Base-by-base conservation (phyloP, 1,140 invertebrate genomes). In the Caenorhabditis inopinata region DNA sequence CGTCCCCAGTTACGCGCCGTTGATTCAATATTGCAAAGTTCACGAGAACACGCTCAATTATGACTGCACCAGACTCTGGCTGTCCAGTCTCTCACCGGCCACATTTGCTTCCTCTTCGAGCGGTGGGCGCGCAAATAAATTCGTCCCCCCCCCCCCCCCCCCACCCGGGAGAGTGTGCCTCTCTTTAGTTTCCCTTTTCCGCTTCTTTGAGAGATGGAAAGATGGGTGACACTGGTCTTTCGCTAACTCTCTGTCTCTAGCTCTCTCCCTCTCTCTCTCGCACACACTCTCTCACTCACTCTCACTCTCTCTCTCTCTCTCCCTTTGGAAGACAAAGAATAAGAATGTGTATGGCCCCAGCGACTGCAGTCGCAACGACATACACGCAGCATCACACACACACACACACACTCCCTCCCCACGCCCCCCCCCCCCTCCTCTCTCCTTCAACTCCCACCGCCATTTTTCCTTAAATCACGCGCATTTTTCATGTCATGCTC, bases 21-120 rank as follows among this genome's bases (percentile, higher is more conserved):
- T 58, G 51, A 29, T 58, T 58, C 51, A 58, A 58, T 58, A 58
- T 29, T 21, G 51, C 51, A 58, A 58, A 58, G 51, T 58, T 58
- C 51, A 58, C 51, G 32, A 58, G 51, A 58, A 58, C 51, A 58
- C 51, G 32, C 25, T 32, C 51, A 58, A 5, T n/a, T 18, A 47
- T 7, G 14, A n/a, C 14, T 51, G 11, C 48, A 9, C n/a, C 48
- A n/a, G 9, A 12, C 38, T 42, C 38, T 42, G 38, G 38, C 38
- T 14, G 38, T 42, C 38, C 14, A n/a, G 46, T 51, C 48, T 23
- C 48, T 51, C 3, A 4, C 48, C 48, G 21, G 38, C n/a, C n/a
- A n/a, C n/a, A n/a, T n/a, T n/a, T n/a, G n/a, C n/a, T n/a, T n/a
- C n/a, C n/a, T n/a, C n/a, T n/a, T n/a, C n/a, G n/a, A n/a, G n/a